Conservation (phyloP, 2,113 vertebrate species). For the Elephantulus edwardii region DNA sequence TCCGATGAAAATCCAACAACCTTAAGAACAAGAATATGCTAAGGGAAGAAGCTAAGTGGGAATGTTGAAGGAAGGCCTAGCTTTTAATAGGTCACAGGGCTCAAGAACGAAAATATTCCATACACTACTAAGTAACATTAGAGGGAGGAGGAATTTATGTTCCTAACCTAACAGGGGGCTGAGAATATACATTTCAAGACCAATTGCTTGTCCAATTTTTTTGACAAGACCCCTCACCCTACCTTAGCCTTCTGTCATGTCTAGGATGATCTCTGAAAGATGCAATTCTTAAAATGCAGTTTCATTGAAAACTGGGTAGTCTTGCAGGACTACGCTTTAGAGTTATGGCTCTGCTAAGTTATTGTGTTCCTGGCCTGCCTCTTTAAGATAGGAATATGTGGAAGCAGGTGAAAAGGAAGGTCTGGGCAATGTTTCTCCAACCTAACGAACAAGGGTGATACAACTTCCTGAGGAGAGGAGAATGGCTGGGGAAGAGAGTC, state of each 20-base stretch:
- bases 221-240: not conserved
- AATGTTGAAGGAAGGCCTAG: not conserved
- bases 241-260: not conserved
- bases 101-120: not conserved
- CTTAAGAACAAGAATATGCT: not conserved
- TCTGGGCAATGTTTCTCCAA: not conserved
- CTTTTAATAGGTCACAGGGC: not conserved
- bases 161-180: not conserved
- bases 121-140: not conserved
- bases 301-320: not conserved
- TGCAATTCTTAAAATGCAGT: not conserved
- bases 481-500: not conserved
- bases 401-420: conserved; percentile 38
- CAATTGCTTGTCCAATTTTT: too few relatives aligned
- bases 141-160: not conserved
- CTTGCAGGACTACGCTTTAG: not conserved
- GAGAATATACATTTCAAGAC: not conserved
- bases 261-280: not conserved
- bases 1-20: not conserved
- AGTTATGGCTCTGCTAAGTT: not conserved
- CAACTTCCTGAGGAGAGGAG: not conserved
- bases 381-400: conserved; percentile 4
- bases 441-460: not conserved
- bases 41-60: not conserved
- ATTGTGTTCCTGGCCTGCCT: not conserved